These are phyloP conservation scores for Heteractis magnifica DNA, from an alignment of 92 coral and sea anemone genomes.

Conservation along the genomic window DNA sequence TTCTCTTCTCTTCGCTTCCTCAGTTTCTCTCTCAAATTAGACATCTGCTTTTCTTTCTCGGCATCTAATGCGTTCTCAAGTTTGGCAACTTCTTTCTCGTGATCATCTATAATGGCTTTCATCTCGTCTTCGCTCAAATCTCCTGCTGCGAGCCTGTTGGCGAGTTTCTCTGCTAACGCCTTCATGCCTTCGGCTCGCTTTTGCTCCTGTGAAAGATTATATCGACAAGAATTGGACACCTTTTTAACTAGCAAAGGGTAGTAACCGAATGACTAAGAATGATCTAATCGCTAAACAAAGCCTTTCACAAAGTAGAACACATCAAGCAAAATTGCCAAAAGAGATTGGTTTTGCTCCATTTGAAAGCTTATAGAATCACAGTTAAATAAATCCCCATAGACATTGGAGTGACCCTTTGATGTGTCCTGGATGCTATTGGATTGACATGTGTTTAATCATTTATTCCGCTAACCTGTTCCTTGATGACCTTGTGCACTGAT, in stretches of 20 bases:
- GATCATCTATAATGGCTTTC: constrained; percentile 86
- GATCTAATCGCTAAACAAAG: too few relatives aligned
- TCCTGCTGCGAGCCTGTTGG: constrained; percentile 74
- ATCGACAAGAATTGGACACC: neutral
- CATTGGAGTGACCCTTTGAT: too few relatives aligned
- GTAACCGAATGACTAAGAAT: too few relatives aligned
- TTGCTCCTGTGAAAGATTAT: constrained; percentile 61
- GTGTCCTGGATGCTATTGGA: too few relatives aligned
- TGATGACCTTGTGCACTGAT: constrained; percentile 73
- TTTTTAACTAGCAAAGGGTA: too few relatives aligned
- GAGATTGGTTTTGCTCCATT: too few relatives aligned
- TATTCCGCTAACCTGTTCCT: constrained; percentile 63
- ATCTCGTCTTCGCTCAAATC: constrained; percentile 84
- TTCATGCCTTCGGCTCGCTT: constrained; percentile 67
- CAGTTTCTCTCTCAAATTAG: constrained; percentile 78
- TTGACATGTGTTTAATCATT: too few relatives aligned
- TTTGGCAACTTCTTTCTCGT: constrained; percentile 77
- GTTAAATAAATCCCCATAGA: neutral
- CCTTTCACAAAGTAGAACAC: too few relatives aligned
- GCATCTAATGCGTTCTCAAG: constrained; percentile 72
- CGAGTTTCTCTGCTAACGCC: constrained; percentile 75
- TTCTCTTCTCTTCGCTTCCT: constrained; percentile 84
- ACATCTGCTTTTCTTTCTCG: constrained; percentile 83
- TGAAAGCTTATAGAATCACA: too few relatives aligned
- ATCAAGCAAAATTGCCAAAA: too few relatives aligned